A percentile compares a stretch with the other conserved stretches of the same genome.
phyloP scores from a whole-genome alignment of 2,797 vertebrate genomes.

The Kryptopterus vitreolus region DNA sequence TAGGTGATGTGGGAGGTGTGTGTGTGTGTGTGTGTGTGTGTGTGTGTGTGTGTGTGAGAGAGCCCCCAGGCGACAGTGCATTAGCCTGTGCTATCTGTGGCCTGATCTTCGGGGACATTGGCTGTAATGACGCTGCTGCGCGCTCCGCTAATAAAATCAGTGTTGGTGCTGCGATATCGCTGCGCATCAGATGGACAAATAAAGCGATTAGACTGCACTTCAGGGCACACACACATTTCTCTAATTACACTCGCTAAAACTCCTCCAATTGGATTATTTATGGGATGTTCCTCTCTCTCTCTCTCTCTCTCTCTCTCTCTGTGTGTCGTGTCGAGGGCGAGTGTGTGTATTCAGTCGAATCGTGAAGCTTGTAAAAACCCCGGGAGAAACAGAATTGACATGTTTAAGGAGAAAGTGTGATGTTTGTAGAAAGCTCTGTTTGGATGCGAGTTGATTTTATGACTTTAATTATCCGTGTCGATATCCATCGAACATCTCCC shows the following conservation, averaged over 20 bases:
- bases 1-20: slow-evolving; percentile 74
- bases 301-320: not conserved
- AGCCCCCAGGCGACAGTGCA: slow-evolving; percentile 82
- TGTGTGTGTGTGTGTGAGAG: slow-evolving; percentile 48
- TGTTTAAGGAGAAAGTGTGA: not conserved
- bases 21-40: slow-evolving; percentile 67
- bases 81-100: slow-evolving; percentile 82
- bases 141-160: slow-evolving; percentile 90
- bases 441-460: not conserved
- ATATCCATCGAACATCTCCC: too few relatives aligned
- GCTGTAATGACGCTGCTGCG: slow-evolving; percentile 76
- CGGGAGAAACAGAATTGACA: not conserved
- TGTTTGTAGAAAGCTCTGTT: not conserved
- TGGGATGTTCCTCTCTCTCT: slow-evolving; percentile 62
- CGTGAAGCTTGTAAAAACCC: not conserved
- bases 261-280: slow-evolving; percentile 81
- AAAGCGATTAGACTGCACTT: slow-evolving; percentile 91
- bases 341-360: not conserved
- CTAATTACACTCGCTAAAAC: slow-evolving; percentile 82
- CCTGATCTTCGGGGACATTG: slow-evolving; percentile 78
- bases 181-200: slow-evolving; percentile 90
- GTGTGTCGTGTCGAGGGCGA: not conserved
- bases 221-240: slow-evolving; percentile 85
- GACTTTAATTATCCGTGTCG: not conserved
- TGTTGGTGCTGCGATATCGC: slow-evolving; percentile 86